phyloP scores from a whole-genome alignment of 2,888 invertebrate genomes.

The Aphrophora alni region DNA sequence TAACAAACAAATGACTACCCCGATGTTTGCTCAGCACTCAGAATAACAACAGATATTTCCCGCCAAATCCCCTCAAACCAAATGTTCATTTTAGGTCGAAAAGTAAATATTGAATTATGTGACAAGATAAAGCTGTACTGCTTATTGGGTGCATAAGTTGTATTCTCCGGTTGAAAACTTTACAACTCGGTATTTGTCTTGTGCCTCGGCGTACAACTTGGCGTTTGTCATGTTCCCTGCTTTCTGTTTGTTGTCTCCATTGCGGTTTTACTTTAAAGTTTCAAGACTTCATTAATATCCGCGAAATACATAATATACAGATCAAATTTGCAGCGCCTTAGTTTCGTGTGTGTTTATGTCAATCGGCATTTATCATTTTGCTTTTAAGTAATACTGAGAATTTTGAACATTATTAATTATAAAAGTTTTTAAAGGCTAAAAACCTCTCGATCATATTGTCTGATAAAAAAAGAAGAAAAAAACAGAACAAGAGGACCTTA shows the following conservation, averaged over 20 bases:
- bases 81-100: constrained; percentile 2
- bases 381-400: no score
- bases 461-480: no score
- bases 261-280: neutral
- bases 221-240: neutral
- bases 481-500: no score
- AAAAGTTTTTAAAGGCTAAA: no score
- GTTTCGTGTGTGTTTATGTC: neutral
- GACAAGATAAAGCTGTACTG: neutral
- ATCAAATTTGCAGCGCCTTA: neutral
- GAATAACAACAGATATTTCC: constrained; percentile 6
- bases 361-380: neutral
- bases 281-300: neutral
- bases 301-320: neutral
- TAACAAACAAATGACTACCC: neutral
- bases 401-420: no score
- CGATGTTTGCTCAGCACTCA: neutral
- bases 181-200: neutral
- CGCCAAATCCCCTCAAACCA: neutral
- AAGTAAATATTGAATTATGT: constrained; percentile 2
- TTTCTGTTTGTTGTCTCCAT: neutral
- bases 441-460: no score
- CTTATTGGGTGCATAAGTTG: neutral
- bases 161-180: neutral
- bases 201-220: neutral